phyloP scores from a whole-genome alignment of 2,888 invertebrate genomes.

The Asteroscopus sphinx region DNA sequence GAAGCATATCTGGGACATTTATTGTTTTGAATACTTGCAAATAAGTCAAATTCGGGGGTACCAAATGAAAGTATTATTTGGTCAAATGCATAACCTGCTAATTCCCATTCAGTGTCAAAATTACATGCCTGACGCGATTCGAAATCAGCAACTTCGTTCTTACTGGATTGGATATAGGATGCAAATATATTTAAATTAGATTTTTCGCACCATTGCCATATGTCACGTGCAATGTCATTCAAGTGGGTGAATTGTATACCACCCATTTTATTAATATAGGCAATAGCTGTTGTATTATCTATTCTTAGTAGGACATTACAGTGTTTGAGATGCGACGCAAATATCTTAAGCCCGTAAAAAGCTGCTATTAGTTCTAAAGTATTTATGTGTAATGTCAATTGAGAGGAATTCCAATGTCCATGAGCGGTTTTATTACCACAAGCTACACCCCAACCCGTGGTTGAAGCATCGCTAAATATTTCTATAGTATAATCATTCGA shows the following conservation, averaged over 20 bases:
- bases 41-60: too few species aligned
- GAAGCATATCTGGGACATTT: too few species aligned
- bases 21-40: too few species aligned
- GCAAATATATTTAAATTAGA: conserved; percentile 1
- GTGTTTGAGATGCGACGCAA: conserved; percentile 2
- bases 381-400: conserved; percentile 19
- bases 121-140: conserved; percentile 1
- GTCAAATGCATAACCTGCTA: conserved; percentile 21
- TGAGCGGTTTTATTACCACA: conserved; percentile 9
- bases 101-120: conserved; percentile 35
- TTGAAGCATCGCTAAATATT: conserved; percentile 23
- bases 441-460: conserved; percentile 13
- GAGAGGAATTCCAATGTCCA: conserved; percentile 8
- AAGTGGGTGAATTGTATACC: conserved; percentile 9
- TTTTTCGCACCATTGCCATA: conserved; percentile 27
- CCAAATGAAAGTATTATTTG: conserved; percentile 17
- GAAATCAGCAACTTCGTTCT: conserved; percentile 3
- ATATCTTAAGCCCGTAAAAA: conserved; percentile 20
- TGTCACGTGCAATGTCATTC: conserved; percentile 11
- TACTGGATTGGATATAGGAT: conserved; percentile 6
- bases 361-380: conserved; percentile 20
- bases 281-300: conserved; percentile 22
- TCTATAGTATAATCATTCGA: conserved; percentile 7
- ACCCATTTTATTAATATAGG: conserved; percentile 20
- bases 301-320: conserved; percentile 18